Conservation (phyloP, 2,888 invertebrate species). For the Dorcus hopei region DNA sequence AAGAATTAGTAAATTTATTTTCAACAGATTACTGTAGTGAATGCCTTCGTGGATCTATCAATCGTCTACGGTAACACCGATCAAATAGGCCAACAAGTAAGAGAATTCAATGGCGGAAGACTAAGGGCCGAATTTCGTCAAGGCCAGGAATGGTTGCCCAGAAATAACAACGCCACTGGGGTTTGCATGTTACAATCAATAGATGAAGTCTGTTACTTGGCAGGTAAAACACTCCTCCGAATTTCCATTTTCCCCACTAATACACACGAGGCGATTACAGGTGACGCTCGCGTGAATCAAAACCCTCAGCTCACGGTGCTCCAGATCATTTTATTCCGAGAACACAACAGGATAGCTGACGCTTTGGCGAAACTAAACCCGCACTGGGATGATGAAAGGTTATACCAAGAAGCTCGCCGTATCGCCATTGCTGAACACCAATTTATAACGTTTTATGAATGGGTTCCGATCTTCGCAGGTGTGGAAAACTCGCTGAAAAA, state of each 20-base stretch:
- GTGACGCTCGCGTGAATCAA: conserved; percentile 68
- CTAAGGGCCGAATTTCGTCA: conserved; percentile 61
- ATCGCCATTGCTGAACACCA: conserved; percentile 69
- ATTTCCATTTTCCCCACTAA: not conserved
- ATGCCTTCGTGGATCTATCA: conserved; percentile 74
- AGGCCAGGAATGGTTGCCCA: conserved; percentile 70
- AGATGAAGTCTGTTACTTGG: conserved; percentile 71
- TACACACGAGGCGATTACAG: conserved; percentile 41
- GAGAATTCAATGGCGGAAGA: conserved; percentile 67
- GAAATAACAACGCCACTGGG: conserved; percentile 64
- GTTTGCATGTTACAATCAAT: conserved; percentile 62
- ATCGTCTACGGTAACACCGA: conserved; percentile 76
- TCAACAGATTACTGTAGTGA: conserved; percentile 62
- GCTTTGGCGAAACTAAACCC: conserved; percentile 63
- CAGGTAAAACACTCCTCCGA: conserved; percentile 54
- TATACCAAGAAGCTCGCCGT: conserved; percentile 70
- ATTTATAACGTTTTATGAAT: conserved; percentile 74
- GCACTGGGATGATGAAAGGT: conserved; percentile 71
- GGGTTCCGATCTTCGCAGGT: conserved; percentile 71
- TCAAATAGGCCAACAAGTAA: conserved; percentile 61
- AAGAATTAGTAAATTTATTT: not conserved
- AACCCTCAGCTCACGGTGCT: conserved; percentile 69
- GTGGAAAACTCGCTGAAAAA: conserved; percentile 61
- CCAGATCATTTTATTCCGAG: conserved; percentile 65
- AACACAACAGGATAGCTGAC: conserved; percentile 72